A percentile compares a stretch with the other conserved stretches of the same genome.
Conservation (phyloP, 2,797 vertebrate species). For the Crenuchus spilurus region DNA sequence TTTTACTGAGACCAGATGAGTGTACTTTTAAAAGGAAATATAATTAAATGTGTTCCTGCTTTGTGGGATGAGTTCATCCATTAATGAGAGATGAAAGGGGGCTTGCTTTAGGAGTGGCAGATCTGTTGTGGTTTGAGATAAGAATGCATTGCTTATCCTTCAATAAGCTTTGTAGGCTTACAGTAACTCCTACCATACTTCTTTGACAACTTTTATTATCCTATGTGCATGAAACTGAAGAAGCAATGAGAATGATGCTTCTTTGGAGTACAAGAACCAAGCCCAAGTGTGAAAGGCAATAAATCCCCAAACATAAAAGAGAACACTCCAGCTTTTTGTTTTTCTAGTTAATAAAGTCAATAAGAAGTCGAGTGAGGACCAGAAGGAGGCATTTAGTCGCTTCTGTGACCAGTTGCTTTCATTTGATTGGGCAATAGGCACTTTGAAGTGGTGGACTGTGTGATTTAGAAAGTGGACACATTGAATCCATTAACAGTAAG, state of each 20-base stretch:
- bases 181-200: conserved; percentile 8
- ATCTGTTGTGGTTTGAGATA: conserved; percentile 36
- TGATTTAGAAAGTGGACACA: conserved; percentile 42
- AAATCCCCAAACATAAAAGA: conserved; percentile 30
- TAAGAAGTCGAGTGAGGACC: conserved; percentile 19
- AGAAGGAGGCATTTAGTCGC: conserved; percentile 36
- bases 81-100: conserved; percentile 43
- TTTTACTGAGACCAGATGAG: conserved; percentile 41
- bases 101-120: conserved; percentile 7
- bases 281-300: conserved; percentile 25
- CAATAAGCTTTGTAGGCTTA: conserved; percentile 46
- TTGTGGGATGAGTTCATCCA: conserved; percentile 20
- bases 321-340: conserved; percentile 8
- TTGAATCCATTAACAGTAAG: conserved; percentile 55
- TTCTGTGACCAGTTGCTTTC: conserved; percentile 38
- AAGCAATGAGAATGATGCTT: not conserved
- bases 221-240: not conserved
- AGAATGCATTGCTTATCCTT: conserved; percentile 8
- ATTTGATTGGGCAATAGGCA: conserved; percentile 39
- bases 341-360: conserved; percentile 42
- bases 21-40: conserved; percentile 43
- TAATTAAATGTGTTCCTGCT: conserved; percentile 43
- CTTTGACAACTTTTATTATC: conserved; percentile 13
- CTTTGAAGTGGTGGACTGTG: conserved; percentile 53
- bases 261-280: not conserved